phyloP scores from a whole-genome alignment of 2,113 vertebrate genomes.

The Aegotheles bennettii region DNA sequence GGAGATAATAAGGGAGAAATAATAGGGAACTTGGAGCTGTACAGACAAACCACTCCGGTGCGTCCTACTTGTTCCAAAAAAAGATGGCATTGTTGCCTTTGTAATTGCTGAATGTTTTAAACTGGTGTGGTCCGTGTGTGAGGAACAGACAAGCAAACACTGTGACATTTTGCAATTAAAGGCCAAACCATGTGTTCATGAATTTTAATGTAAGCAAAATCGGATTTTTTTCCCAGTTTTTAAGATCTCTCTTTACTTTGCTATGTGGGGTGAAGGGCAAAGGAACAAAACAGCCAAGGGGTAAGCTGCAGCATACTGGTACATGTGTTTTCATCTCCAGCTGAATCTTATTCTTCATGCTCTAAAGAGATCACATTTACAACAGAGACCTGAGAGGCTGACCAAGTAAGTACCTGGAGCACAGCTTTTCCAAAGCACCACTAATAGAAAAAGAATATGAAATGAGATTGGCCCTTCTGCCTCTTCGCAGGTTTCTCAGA shows the following conservation, averaged over 20 bases:
- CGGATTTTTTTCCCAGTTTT: background rate
- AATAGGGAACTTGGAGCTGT: background rate
- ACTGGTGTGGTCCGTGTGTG: background rate
- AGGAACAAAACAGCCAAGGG: background rate
- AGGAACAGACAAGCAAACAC: background rate
- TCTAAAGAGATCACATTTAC: conserved; percentile 19
- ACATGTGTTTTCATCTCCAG: background rate
- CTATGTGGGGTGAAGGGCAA: background rate
- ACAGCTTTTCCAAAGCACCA: background rate
- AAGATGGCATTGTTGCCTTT: background rate
- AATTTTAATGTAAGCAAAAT: conserved; percentile 44
- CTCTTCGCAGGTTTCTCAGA: background rate
- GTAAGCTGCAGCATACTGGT: background rate
- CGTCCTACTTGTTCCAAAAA: background rate
- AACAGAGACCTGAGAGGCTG: background rate
- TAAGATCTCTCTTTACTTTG: background rate
- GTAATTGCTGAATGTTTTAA: background rate
- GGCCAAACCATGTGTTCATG: conserved; percentile 2
- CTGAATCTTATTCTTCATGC: background rate
- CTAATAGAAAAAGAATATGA: background rate
- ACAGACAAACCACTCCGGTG: background rate
- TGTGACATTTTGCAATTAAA: background rate
- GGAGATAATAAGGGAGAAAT: background rate
- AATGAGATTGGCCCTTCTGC: background rate
- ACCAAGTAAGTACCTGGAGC: background rate